These are phyloP conservation scores for Esperia sulphurella DNA, from an alignment of 2,888 invertebrate species.

Conservation along the genomic window DNA sequence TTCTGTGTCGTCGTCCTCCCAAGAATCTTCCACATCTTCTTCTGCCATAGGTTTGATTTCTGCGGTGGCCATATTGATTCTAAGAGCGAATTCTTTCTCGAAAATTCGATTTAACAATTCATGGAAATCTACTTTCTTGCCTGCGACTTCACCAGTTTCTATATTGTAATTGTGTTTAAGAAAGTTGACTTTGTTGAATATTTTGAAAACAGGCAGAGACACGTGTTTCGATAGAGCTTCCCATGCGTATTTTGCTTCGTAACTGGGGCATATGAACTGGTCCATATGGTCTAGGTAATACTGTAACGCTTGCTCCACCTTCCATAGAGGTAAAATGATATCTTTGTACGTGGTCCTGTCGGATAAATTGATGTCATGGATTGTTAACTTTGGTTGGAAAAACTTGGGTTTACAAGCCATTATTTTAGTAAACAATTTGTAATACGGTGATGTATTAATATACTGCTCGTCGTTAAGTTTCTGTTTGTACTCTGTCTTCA, in stretches of 20 bases:
- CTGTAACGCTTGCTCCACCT: slow-evolving; percentile 46
- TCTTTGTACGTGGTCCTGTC: slow-evolving; percentile 44
- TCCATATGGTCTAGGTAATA: slow-evolving; percentile 60
- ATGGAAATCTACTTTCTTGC: slow-evolving; percentile 24
- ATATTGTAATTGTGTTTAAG: slow-evolving; percentile 48
- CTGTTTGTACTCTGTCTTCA: slow-evolving; percentile 41
- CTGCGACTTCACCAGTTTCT: slow-evolving; percentile 28
- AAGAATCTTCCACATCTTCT: slow-evolving; percentile 30
- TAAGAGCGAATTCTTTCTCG: slow-evolving; percentile 41
- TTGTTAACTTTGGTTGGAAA: background rate
- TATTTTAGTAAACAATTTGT: slow-evolving; percentile 45
- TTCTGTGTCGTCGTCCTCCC: slow-evolving; percentile 56
- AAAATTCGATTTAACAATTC: slow-evolving; percentile 43
- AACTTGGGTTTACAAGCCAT: slow-evolving; percentile 47
- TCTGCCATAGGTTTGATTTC: slow-evolving; percentile 24
- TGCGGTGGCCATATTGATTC: slow-evolving; percentile 34
- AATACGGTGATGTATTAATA: slow-evolving; percentile 24
- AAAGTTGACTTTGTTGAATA: slow-evolving; percentile 60
- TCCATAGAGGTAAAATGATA: slow-evolving; percentile 38
- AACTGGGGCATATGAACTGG: slow-evolving; percentile 59
- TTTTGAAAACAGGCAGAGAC: slow-evolving; percentile 43
- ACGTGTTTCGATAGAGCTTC: slow-evolving; percentile 49
- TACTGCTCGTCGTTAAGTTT: slow-evolving; percentile 29
- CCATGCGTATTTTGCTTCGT: slow-evolving; percentile 62
- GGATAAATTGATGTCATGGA: slow-evolving; percentile 18